Evolutionary conservation across 2,888 invertebrate genomes (phyloP), one percentile per base, ranked within the genome.

Genomic region (Clusia tigrina): DNA sequence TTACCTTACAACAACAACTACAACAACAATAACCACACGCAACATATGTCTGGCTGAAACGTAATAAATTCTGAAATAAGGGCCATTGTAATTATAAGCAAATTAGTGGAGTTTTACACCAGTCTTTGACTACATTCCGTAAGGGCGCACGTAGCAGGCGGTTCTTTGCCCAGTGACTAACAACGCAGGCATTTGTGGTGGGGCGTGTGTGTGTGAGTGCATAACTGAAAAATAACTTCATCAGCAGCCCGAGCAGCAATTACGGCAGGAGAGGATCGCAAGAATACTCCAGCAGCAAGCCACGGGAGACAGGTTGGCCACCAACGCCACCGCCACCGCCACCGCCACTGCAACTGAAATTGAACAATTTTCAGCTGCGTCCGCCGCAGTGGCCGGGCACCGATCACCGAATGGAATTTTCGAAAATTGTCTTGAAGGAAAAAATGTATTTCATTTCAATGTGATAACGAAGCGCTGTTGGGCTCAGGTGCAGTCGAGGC

Each of bases 281-380:
- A 26, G 25, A 56, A 18, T 51, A 56, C 51, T 24, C 26, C 18
- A 23, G 51, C 63, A 68, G 61, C 69, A 69, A 75, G 67, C 74
- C 72, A 54, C 77, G 69, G 77, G 77, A 75, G 77, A 75, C 76
- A 74, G 65, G 70, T 69, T 75, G 74, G 77, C 74, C 76, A 75
- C 74, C 74, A 74, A 64, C 20, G 72, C 71, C 65, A 74, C 67
- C 67, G 25, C n/a, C 48, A 69, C 63, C 54, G 56, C 52, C 61
- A 57, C 55, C 69, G 63, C 56, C 71, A 71, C 62, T 58, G 57
- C 22, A 6, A 15, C 23, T 5, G 5, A 24, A 24, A 23, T 25
- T 17, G 25, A 24, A 60, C 54, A 59, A 65, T 63, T 56, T 65
- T 42, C 61, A 65, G 65, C 60, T 69, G 65, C 60, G 63, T n/a